Evolutionary conservation across 2,113 vertebrate species (phyloP).

Genomic region (Oxyura jamaicensis): DNA sequence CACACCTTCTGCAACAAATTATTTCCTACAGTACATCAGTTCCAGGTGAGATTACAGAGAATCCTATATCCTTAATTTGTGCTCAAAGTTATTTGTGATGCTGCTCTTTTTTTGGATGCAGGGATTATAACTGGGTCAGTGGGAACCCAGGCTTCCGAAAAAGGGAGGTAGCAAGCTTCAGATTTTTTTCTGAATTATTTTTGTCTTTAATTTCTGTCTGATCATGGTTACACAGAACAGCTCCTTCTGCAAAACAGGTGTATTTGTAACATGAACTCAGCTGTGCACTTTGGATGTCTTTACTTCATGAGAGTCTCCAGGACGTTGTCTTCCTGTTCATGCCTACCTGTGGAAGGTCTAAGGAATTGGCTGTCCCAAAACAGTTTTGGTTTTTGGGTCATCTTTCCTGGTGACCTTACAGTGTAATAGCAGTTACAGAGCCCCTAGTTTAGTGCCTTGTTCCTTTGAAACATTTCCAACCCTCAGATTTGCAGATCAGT

Average conservation of each 20-base stretch:
- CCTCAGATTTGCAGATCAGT: background rate
- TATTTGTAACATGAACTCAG: background rate
- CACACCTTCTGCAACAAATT: conserved; percentile 88
- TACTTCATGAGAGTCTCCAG: background rate
- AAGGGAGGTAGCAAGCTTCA: background rate
- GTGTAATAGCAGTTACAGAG: too few species aligned
- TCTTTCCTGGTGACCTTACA: background rate
- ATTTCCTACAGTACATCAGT: conserved; percentile 97
- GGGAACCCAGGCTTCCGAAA: background rate
- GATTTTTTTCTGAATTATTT: background rate
- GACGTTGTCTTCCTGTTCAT: background rate
- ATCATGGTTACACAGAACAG: background rate
- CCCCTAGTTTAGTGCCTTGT: background rate
- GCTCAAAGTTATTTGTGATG: background rate
- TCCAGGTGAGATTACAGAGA: conserved; percentile 82
- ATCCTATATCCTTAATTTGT: background rate
- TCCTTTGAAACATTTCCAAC: background rate
- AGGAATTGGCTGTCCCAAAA: background rate
- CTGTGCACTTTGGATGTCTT: background rate
- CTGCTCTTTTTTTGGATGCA: background rate
- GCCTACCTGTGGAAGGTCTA: background rate
- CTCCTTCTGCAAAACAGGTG: background rate
- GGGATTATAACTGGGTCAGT: background rate
- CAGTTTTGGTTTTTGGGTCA: background rate
- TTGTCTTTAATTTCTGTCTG: background rate